phyloP scores from a whole-genome alignment of 23 tunicate species.

The Oikopleura dioica region DNA sequence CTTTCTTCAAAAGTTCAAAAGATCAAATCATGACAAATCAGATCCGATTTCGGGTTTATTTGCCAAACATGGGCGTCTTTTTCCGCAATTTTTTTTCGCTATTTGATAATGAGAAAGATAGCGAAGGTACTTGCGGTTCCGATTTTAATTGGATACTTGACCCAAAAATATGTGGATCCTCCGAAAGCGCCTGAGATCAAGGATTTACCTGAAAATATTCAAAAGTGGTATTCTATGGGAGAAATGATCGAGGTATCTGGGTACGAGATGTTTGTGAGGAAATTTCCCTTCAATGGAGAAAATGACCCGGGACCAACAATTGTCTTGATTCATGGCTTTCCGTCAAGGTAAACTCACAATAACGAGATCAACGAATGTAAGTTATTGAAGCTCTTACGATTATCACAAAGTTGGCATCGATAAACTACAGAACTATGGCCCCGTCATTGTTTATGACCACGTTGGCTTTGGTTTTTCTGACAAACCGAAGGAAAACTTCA shows the following conservation, averaged over 20 bases:
- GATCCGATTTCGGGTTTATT: too few species aligned
- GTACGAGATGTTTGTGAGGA: conserved; percentile 32
- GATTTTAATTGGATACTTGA: too few species aligned
- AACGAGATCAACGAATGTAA: too few species aligned
- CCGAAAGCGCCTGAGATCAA: background rate
- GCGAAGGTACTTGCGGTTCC: too few species aligned
- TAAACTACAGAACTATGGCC: conserved; percentile 25
- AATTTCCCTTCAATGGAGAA: conserved; percentile 16
- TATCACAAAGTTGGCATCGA: conserved; percentile 40
- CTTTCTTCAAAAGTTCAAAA: too few species aligned
- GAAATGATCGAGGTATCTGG: conserved; percentile 16
- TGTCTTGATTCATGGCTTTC: conserved; percentile 71
- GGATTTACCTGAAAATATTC: conserved; percentile 20
- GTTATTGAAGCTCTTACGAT: conserved; percentile 63
- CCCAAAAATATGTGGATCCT: background rate
- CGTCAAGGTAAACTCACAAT: too few species aligned
- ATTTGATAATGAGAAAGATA: too few species aligned
- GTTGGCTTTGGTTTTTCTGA: conserved; percentile 91
- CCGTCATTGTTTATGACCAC: conserved; percentile 73
- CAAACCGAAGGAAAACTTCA: conserved; percentile 39
- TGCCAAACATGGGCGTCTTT: too few species aligned
- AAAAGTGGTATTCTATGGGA: conserved; percentile 35
- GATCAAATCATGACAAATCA: too few species aligned
- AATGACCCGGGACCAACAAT: conserved; percentile 29
- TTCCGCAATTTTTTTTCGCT: too few species aligned